Percentiles rank a stretch among this genome's conserved stretches.
Evolutionary conservation across 1,140 invertebrate genomes (phyloP).

Genomic region (Elymnias hypermnestra): DNA sequence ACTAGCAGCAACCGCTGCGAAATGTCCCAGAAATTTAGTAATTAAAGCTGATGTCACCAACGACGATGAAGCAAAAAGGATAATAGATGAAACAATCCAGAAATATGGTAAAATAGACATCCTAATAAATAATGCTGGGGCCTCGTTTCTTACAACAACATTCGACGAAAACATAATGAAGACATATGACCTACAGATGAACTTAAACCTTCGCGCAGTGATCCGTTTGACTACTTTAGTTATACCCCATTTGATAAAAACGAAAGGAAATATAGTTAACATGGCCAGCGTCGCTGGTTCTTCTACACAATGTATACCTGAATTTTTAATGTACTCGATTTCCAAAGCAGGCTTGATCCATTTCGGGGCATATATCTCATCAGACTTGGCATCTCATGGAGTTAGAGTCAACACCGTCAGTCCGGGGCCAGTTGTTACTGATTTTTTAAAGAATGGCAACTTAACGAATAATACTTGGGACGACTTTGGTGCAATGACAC

Average conservation of each 20-base stretch:
- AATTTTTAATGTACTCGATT: neutral
- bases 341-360: neutral
- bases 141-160: neutral
- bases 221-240: neutral
- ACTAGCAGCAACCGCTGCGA: neutral
- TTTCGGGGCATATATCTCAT: neutral
- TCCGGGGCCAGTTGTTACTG: neutral
- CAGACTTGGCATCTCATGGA: neutral
- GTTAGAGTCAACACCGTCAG: neutral
- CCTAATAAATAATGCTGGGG: neutral
- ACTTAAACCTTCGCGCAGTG: neutral
- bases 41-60: neutral
- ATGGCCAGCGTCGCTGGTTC: neutral
- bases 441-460: neutral
- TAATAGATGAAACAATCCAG: neutral
- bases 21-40: conserved; percentile 1
- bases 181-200: neutral
- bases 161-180: neutral
- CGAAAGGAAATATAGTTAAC: neutral
- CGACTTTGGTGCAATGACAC: neutral
- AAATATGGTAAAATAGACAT: neutral
- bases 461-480: neutral
- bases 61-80: neutral
- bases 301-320: neutral
- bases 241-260: neutral